These are phyloP conservation scores for Hyposoter dolosus DNA, from an alignment of 2,888 invertebrate genomes.

Conservation along the genomic window DNA sequence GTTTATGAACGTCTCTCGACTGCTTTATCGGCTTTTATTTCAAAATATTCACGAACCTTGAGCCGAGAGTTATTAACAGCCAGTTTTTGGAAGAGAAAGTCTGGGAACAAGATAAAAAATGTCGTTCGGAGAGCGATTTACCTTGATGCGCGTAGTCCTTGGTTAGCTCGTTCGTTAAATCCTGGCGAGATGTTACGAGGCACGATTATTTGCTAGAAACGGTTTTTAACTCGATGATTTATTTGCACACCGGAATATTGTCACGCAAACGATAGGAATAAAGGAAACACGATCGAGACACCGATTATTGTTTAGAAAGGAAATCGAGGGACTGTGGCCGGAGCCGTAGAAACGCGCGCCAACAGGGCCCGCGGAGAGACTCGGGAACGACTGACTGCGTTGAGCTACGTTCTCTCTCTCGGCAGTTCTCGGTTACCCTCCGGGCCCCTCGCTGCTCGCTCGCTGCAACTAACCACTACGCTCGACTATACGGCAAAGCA, in stretches of 20 bases:
- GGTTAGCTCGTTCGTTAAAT: slow-evolving; percentile 29
- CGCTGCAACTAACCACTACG: not conserved
- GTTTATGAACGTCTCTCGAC: not conserved
- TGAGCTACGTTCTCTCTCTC: slow-evolving; percentile 73
- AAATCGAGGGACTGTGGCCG: slow-evolving; percentile 21
- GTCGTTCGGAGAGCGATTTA: slow-evolving; percentile 3
- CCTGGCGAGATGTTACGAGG: slow-evolving; percentile 4
- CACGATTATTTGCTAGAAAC: not conserved
- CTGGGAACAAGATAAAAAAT: not conserved
- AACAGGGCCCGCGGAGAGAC: slow-evolving; percentile 83
- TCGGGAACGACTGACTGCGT: slow-evolving; percentile 74
- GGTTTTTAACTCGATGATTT: not conserved
- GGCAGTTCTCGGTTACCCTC: slow-evolving; percentile 60
- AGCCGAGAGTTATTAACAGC: not conserved
- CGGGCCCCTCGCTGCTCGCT: slow-evolving; percentile 27
- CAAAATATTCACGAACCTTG: not conserved
- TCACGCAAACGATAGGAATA: not conserved
- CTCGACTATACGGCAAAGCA: not conserved
- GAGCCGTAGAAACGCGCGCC: slow-evolving; percentile 76
- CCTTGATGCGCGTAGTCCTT: slow-evolving; percentile 17
- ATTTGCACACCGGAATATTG: not conserved
- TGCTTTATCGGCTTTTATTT: not conserved
- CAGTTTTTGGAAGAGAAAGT: not conserved
- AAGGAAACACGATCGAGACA: not conserved
- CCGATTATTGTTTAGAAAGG: not conserved